Conservation (phyloP, 2,888 invertebrate species). For the Eumerus sabulonum region DNA sequence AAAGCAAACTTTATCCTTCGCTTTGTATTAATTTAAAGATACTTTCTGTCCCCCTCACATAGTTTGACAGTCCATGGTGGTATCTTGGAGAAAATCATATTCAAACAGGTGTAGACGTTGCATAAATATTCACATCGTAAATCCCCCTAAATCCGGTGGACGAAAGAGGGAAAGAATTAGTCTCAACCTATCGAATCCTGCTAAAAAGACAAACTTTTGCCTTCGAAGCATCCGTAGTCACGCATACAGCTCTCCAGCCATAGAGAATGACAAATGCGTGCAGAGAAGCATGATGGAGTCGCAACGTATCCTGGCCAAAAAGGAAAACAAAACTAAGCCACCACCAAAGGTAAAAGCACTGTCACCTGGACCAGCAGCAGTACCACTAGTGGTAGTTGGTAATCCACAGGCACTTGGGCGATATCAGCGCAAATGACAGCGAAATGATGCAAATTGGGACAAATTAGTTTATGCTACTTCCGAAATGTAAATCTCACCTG, state of each 20-base stretch:
- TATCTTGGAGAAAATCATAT: constrained; percentile 51
- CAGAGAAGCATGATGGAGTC: constrained; percentile 27
- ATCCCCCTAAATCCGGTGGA: constrained; percentile 33
- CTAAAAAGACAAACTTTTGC: constrained; percentile 63
- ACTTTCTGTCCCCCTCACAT: constrained; percentile 9
- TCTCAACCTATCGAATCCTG: constrained; percentile 62
- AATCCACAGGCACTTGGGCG: constrained; percentile 67
- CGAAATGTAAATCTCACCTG: constrained; percentile 67
- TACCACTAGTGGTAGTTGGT: constrained; percentile 19
- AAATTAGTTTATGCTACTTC: constrained; percentile 70
- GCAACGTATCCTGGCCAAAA: constrained; percentile 52
- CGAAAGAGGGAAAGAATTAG: constrained; percentile 23
- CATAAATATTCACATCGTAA: constrained; percentile 70
- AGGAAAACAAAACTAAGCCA: constrained; percentile 55
- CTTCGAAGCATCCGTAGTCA: constrained; percentile 4
- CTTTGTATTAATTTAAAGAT: constrained; percentile 73
- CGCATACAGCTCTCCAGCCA: constrained; percentile 34
- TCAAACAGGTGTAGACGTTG: constrained; percentile 71
- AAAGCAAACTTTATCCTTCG: constrained; percentile 73
- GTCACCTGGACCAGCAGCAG: too few species aligned
- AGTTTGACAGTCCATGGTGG: not conserved
- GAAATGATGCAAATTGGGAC: constrained; percentile 71
- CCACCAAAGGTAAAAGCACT: constrained; percentile 29
- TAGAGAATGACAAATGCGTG: constrained; percentile 67
- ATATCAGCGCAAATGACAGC: constrained; percentile 69